Conservation (phyloP, 2,888 invertebrate genomes). For the Rotaria macrura region DNA sequence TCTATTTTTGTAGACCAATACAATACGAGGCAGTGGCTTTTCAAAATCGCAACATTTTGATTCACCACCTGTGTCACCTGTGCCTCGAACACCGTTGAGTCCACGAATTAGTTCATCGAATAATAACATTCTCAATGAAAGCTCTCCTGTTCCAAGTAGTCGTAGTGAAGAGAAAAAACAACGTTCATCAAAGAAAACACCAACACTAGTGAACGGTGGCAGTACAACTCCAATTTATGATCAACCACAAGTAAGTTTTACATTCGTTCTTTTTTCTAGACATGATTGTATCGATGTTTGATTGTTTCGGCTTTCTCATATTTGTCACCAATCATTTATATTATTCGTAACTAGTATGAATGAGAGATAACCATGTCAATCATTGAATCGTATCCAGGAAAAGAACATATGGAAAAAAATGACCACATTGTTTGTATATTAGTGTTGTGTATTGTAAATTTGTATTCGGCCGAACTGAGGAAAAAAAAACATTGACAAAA, state of each 20-base stretch:
- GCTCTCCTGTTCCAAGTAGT: neutral
- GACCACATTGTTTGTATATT: neutral
- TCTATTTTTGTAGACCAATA: neutral
- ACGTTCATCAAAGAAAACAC: neutral
- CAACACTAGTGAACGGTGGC: neutral
- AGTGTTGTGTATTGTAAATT: neutral
- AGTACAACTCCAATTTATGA: neutral
- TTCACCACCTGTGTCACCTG: conserved; percentile 4
- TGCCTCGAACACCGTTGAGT: neutral
- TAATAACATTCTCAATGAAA: neutral
- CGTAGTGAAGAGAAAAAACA: neutral
- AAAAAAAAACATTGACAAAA: too few relatives aligned
- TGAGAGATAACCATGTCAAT: too few relatives aligned
- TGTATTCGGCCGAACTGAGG: too few relatives aligned
- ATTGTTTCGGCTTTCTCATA: neutral
- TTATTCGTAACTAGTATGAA: neutral
- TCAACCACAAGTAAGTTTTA: neutral
- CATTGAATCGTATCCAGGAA: neutral
- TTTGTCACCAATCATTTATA: too few relatives aligned
- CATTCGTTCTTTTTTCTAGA: neutral
- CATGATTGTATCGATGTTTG: too few relatives aligned
- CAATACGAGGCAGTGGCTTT: neutral
- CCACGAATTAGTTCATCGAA: neutral
- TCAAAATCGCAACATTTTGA: conserved; percentile 13
- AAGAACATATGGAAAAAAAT: neutral